phyloP scores from a whole-genome alignment of 2,888 invertebrate species.

The Oxytorus armatus region DNA sequence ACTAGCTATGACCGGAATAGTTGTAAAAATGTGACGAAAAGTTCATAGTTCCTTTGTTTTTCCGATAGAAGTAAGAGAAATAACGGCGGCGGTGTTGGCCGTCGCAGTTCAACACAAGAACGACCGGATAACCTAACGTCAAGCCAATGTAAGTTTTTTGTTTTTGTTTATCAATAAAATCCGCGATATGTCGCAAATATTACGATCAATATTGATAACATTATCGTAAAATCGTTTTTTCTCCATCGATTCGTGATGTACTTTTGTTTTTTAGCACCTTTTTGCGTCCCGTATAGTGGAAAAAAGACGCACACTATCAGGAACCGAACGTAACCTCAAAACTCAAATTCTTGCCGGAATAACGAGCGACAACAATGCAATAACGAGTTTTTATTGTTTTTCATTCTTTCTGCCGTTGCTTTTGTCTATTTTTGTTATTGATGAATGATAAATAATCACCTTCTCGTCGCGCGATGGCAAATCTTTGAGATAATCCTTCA shows the following conservation, averaged over 20 bases:
- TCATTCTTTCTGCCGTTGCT: background rate
- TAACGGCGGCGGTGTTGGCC: constrained; percentile 29
- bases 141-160: constrained; percentile 59
- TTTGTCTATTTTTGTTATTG: background rate
- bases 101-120: background rate
- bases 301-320: constrained; percentile 46
- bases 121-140: constrained; percentile 58
- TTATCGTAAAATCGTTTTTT: background rate
- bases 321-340: constrained; percentile 65
- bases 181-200: background rate
- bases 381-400: background rate
- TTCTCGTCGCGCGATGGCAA: constrained; percentile 90
- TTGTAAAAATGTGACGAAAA: constrained; percentile 59
- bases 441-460: constrained; percentile 81
- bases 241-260: background rate
- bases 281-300: background rate
- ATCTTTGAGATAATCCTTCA: constrained; percentile 87
- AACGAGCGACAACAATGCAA: background rate
- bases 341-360: constrained; percentile 16
- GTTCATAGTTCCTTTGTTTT: constrained; percentile 6
- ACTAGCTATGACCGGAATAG: constrained; percentile 5
- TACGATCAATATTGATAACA: background rate
- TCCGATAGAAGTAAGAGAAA: constrained; percentile 1
- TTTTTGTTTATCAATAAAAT: background rate
- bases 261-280: background rate